Percentiles rank a stretch among this genome's conserved stretches.
phyloP scores from a whole-genome alignment of 2,797 vertebrate species.

The Denticeps clupeoides region DNA sequence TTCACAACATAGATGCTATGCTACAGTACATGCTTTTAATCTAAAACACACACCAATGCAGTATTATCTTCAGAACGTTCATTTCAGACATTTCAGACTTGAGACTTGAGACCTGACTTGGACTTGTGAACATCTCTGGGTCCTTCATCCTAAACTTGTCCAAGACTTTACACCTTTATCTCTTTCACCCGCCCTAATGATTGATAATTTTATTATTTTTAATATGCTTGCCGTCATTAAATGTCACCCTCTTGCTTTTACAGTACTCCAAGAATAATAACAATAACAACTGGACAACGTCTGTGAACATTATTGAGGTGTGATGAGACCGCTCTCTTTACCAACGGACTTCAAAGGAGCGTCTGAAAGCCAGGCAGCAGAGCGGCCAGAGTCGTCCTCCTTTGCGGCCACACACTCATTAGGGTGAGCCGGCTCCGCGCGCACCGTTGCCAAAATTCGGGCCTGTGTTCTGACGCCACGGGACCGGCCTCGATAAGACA shows the following conservation, averaged over 20 bases:
- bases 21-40: too few relatives aligned
- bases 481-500: slow-evolving; percentile 1
- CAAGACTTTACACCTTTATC: too few relatives aligned
- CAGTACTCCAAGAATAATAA: slow-evolving; percentile 68
- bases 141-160: too few relatives aligned
- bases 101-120: too few relatives aligned
- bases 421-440: slow-evolving; percentile 16
- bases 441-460: slow-evolving; percentile 18
- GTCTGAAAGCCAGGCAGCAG: background rate
- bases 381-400: background rate
- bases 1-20: too few relatives aligned
- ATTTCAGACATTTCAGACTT: too few relatives aligned
- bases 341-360: slow-evolving; percentile 26
- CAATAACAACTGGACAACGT: slow-evolving; percentile 65
- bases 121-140: too few relatives aligned
- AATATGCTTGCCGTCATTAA: slow-evolving; percentile 23
- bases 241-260: slow-evolving; percentile 29
- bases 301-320: slow-evolving; percentile 77
- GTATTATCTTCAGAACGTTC: too few relatives aligned
- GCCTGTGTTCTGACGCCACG: slow-evolving; percentile 11
- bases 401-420: background rate
- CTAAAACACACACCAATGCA: too few relatives aligned
- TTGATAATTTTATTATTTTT: too few relatives aligned
- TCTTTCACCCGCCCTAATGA: too few relatives aligned
- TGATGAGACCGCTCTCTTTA: slow-evolving; percentile 49